These are phyloP conservation scores for Poeciliopsis turrubarensis DNA, from an alignment of 2,113 vertebrate genomes.

Conservation along the genomic window DNA sequence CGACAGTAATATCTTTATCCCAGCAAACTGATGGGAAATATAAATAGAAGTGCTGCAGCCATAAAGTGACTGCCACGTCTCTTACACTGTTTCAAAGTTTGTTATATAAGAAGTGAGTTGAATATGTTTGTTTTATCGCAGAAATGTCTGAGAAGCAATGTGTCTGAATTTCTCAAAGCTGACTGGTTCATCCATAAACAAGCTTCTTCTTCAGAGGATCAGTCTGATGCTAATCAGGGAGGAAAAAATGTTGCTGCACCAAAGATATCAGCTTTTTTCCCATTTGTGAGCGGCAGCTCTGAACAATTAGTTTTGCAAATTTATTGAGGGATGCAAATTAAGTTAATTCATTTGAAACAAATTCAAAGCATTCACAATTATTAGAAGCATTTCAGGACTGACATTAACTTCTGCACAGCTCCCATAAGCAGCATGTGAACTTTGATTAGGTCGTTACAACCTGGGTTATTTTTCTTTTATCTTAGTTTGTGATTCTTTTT, in stretches of 20 bases:
- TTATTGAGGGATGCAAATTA: too few relatives aligned
- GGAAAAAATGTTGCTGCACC: too few relatives aligned
- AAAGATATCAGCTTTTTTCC: too few relatives aligned
- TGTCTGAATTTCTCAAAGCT: neutral
- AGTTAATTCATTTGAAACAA: too few relatives aligned
- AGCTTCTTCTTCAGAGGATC: too few relatives aligned
- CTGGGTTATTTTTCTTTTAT: neutral
- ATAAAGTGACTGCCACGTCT: neutral
- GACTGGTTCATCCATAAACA: neutral
- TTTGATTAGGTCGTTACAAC: neutral
- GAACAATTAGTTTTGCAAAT: too few relatives aligned
- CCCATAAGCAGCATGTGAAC: neutral
- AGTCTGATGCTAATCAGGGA: too few relatives aligned
- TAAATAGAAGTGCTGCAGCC: neutral
- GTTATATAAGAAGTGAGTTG: neutral
- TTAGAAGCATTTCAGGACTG: neutral
- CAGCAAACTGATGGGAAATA: neutral
- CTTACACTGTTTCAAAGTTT: neutral
- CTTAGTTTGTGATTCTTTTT: neutral
- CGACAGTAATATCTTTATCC: conserved; percentile 6
- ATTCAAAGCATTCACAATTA: too few relatives aligned
- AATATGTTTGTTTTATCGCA: neutral
- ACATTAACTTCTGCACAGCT: too few relatives aligned
- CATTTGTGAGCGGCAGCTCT: too few relatives aligned
- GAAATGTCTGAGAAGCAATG: neutral